Percentiles rank a stretch among this genome's conserved stretches.
phyloP scores from a whole-genome alignment of 1,140 invertebrate genomes.

The Halictus rubicundus region DNA sequence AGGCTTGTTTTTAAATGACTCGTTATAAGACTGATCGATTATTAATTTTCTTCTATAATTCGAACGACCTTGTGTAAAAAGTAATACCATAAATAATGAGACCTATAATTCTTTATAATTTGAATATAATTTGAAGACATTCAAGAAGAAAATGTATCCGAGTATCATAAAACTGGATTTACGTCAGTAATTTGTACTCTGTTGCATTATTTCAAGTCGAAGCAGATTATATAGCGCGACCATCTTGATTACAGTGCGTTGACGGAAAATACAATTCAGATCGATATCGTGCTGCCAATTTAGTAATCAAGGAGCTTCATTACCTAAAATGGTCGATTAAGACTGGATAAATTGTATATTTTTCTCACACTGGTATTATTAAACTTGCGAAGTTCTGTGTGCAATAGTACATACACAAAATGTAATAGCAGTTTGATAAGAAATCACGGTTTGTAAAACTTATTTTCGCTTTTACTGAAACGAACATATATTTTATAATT shows the following conservation, averaged over 20 bases:
- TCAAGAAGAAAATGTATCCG: not conserved
- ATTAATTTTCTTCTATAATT: too few species aligned
- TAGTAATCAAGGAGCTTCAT: not conserved
- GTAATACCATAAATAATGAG: too few species aligned
- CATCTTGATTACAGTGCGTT: not conserved
- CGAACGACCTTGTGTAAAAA: too few species aligned
- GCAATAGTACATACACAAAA: not conserved
- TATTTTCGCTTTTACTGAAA: too few species aligned
- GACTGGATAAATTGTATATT: not conserved
- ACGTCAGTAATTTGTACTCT: not conserved
- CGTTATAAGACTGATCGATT: too few species aligned
- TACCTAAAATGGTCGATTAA: not conserved
- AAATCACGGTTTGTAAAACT: too few species aligned
- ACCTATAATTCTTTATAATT: too few species aligned
- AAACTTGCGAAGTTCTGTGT: not conserved
- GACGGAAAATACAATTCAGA: conserved; percentile 8
- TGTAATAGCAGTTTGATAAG: too few species aligned
- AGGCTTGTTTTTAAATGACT: too few species aligned
- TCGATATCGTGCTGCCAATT: not conserved
- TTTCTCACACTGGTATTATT: not conserved
- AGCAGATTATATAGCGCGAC: not conserved
- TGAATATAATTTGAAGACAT: not conserved
- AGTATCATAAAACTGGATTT: not conserved
- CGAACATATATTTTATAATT: too few species aligned
- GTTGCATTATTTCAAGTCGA: not conserved